Base-by-base conservation (phyloP, 2,113 vertebrate genomes). In the Nothobranchius kuhntae region DNA sequence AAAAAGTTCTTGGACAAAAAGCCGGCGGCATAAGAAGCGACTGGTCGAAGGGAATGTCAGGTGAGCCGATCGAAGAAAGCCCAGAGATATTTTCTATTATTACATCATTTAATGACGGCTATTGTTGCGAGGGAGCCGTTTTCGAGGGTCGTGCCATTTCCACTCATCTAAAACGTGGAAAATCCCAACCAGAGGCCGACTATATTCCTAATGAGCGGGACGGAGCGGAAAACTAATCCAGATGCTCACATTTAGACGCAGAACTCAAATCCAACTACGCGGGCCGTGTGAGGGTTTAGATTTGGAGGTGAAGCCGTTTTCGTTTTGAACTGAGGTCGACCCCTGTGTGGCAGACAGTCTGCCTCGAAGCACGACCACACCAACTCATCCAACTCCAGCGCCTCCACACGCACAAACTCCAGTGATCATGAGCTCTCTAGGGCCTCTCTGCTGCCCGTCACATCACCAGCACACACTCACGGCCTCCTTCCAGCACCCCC, bases 281-380 rank as follows among this genome's bases (percentile, higher is more conserved):
- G 7, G n/a, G 50, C 26, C 65, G 50, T 62, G 71, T 13, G 36
- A 64, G 70, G 65, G 68, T 69, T 76, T 52, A 4, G 62, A 56
- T 46, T 44, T 48, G 13, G 30, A 51, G 53, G 42, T 46, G 52
- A 71, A 81, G 73, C 51, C 57, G 36, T 60, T 57, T 68, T 65
- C 15, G 57, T 77, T 53, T 42, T 71, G 61, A 80, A 85, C 84
- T 73, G 54, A 38, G 55, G 71, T 26, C 59, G 78, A 87, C 81
- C 72, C 46, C 2, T 15, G 61, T 45, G 30, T 75, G 70, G 73
- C 65, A 79, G 81, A 66, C 77, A 42, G 61, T 60, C 53, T 48
- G 26, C 63, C 74, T 72, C 72, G 63, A 73, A 74, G 68, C 69
- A 53, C 35, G 24, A 71, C 73, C 75, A 48, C 64, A 70, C 36